Evolutionary conservation across 1,140 invertebrate genomes (phyloP).

Genomic region (Drosophila nigromelanica): DNA sequence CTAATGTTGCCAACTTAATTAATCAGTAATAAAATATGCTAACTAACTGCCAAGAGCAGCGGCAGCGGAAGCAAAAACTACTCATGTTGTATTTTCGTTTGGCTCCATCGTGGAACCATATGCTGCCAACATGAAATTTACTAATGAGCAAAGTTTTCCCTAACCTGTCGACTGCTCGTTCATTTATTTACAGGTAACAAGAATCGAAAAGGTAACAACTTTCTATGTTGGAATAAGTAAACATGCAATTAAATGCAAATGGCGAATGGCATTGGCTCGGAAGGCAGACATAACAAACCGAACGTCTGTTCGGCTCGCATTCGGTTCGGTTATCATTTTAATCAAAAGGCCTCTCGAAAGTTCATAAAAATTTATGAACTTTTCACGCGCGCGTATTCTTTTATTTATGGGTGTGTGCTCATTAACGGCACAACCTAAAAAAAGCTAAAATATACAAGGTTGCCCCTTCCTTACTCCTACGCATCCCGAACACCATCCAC

Average conservation of each 20-base stretch:
- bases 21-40: conserved; percentile 78
- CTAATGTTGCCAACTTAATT: conserved; percentile 60
- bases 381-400: conserved; percentile 34
- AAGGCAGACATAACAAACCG: conserved; percentile 1
- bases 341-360: conserved; percentile 56
- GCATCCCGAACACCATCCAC: neutral
- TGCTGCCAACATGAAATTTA: conserved; percentile 61
- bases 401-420: conserved; percentile 57
- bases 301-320: neutral
- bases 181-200: conserved; percentile 71
- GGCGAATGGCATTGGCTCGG: neutral
- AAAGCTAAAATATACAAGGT: neutral
- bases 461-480: neutral
- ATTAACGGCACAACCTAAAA: conserved; percentile 51
- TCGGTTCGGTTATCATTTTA: conserved; percentile 64
- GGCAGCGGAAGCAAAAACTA: conserved; percentile 10
- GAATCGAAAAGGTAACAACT: conserved; percentile 31
- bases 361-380: conserved; percentile 76
- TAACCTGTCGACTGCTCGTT: conserved; percentile 28
- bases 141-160: conserved; percentile 76
- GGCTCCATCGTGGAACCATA: conserved; percentile 35
- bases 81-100: conserved; percentile 4
- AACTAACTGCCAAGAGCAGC: conserved; percentile 56
- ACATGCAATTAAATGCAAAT: conserved; percentile 47
- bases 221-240: conserved; percentile 9